phyloP scores from a whole-genome alignment of 1,140 invertebrate species.

The Aphaenogaster rudis region DNA sequence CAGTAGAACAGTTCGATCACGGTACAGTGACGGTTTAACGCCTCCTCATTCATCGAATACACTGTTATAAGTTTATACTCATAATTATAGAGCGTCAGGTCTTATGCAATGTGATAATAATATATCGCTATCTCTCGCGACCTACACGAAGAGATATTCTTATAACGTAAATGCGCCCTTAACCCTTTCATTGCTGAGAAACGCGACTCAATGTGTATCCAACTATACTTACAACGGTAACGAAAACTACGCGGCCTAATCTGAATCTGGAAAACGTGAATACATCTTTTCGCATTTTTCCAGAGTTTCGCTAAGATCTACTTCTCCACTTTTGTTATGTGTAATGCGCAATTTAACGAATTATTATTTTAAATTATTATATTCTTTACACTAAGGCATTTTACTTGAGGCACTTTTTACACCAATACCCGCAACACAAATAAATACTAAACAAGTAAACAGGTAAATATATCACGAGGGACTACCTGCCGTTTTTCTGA shows the following conservation, averaged over 20 bases:
- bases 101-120: conserved; percentile 63
- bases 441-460: neutral
- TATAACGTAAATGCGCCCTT: conserved; percentile 42
- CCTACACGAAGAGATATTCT: conserved; percentile 49
- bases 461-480: neutral
- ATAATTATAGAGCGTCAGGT: conserved; percentile 57
- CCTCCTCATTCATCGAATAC: conserved; percentile 52
- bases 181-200: conserved; percentile 31
- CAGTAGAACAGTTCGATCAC: conserved; percentile 16
- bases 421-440: neutral
- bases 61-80: conserved; percentile 61
- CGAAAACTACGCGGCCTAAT: neutral
- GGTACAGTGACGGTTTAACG: conserved; percentile 18
- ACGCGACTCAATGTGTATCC: neutral
- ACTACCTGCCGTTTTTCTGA: conserved; percentile 2
- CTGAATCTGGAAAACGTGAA: neutral
- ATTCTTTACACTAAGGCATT: no score
- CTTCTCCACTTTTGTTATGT: neutral
- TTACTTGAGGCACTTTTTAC: neutral
- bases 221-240: neutral
- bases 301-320: neutral
- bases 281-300: neutral
- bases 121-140: conserved; percentile 51
- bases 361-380: neutral
- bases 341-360: neutral